Evolutionary conservation across 2,113 vertebrate species (phyloP), one percentile per base, ranked within the genome.

Genomic region (Chaetura pelagica): DNA sequence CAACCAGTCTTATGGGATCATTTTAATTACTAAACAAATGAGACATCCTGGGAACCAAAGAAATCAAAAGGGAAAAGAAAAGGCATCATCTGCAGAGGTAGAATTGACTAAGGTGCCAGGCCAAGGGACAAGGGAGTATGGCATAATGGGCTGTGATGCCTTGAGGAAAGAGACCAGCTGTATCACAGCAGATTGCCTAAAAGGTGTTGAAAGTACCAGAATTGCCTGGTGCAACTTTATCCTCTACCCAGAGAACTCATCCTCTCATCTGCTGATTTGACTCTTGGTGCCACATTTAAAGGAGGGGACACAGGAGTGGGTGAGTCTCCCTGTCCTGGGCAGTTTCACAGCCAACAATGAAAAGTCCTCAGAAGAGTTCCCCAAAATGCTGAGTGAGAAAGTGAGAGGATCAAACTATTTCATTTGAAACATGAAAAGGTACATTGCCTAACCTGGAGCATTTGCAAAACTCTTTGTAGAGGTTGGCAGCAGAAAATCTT

Each of bases 251-350:
- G 4, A 7, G 16, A 54, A 63, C 30, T 27, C 10, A 23, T 2
- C 71, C 0, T 1, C 55, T 64, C 4, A 1, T 12, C n/a, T 69
- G 66, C 49, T 64, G 69, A 7, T 66, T 19, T 11, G 27, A 24
- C 61, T 77, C 22, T 55, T 26, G 51, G 30, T 61, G 49, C 44
- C 84, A 52, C 16, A 23, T 40, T 35, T 49, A 52, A 59, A 66
- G 86, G 34, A 29, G 29, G 49, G 16, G 16, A 38, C 11, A 21
- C 0, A 0, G 29, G 38, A 69, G 19, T 0, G 1, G 10, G 18
- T 21, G 40, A 38, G n/a, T 44, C 14, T 51, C 59, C 61, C 38
- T 63, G 42, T 38, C 64, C 63, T 6, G 4, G n/a, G 29, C 48
- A 12, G 8, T 5, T 87, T 76, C 29, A 17, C 63, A 92, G 22